Evolutionary conservation across 2,888 invertebrate species (phyloP), one percentile per base, ranked within the genome.

Genomic region (Spatulosminthurus flaviceps): DNA sequence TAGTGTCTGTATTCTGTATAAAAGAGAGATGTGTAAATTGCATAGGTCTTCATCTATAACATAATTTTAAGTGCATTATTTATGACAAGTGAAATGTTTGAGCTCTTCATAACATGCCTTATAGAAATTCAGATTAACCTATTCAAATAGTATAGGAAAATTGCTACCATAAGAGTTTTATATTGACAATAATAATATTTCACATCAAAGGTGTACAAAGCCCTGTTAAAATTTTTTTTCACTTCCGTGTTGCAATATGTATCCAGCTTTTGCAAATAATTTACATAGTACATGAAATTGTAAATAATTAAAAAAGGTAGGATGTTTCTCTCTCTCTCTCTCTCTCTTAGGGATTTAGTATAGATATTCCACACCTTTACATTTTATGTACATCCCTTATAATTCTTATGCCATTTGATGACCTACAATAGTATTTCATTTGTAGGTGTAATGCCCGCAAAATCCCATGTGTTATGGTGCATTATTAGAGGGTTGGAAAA

Each of bases 141-240:
- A 51, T 51, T 51, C 51, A 51, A 51, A 51, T 41, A 41, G 13
- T n/a, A n/a, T n/a, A n/a, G n/a, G n/a, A n/a, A n/a, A n/a, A n/a
- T n/a, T n/a, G n/a, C 16, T 2, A 51, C n/a, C 51, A 16, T 51
- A 51, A 13, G 51, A 51, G 51, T 19, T 11, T 51, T 51, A n/a
- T 51, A 51, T 51, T 51, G 51, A n/a, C 51, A 51, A 51, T 51
- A 51, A 51, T 51, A 51, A 51, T 51, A 51, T 51, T 51, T 51
- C n/a, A 51, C 51, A n/a, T n/a, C 51, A 51, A 51, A 13, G 16
- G 51, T 51, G n/a, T 51, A 51, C 51, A 9, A 51, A 51, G 16
- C n/a, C 2, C 51, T 11, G 16, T 16, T 51, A 11, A 51, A 51
- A 51, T 11, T 9, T 51, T 51, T 5, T 51, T 9, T 51, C 51